Evolutionary conservation across 2,888 invertebrate species (phyloP).

Genomic region (Lasioglossum calceatum): DNA sequence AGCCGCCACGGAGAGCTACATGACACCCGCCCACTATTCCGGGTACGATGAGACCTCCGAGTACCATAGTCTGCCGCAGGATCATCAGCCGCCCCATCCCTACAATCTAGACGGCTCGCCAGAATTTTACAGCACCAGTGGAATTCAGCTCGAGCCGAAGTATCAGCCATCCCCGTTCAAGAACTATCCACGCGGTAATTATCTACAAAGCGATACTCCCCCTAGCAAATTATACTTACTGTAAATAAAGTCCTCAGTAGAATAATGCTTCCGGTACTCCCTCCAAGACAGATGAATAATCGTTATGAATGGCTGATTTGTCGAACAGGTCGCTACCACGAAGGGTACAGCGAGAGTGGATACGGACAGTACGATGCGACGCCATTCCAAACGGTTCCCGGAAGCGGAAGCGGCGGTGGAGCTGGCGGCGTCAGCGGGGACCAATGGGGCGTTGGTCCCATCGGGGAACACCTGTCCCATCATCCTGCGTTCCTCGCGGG

Average conservation of each 20-base stretch:
- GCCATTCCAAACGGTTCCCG: conserved; percentile 91
- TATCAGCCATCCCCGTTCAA: conserved; percentile 90
- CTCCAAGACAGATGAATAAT: not conserved
- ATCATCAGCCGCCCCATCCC: conserved; percentile 85
- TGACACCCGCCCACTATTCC: conserved; percentile 82
- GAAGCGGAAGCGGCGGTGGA: conserved; percentile 85
- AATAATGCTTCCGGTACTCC: not conserved
- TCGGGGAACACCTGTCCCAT: conserved; percentile 85
- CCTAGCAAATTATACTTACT: not conserved
- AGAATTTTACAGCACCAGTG: conserved; percentile 90
- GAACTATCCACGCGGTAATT: conserved; percentile 89
- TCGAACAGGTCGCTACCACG: conserved; percentile 81
- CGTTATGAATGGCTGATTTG: not conserved
- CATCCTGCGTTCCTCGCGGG: conserved; percentile 85
- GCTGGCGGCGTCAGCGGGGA: conserved; percentile 83
- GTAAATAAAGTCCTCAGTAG: no score
- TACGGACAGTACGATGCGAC: conserved; percentile 88
- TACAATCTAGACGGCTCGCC: conserved; percentile 89
- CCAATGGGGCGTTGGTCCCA: conserved; percentile 85
- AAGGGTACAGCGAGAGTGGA: conserved; percentile 85
- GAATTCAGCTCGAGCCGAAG: conserved; percentile 88
- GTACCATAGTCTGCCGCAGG: conserved; percentile 86
- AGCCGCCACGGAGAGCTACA: conserved; percentile 80
- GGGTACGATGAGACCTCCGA: conserved; percentile 86
- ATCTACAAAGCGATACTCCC: not conserved